phyloP scores from a whole-genome alignment of 2,888 invertebrate genomes.

The Leptopilina drosophilae region DNA sequence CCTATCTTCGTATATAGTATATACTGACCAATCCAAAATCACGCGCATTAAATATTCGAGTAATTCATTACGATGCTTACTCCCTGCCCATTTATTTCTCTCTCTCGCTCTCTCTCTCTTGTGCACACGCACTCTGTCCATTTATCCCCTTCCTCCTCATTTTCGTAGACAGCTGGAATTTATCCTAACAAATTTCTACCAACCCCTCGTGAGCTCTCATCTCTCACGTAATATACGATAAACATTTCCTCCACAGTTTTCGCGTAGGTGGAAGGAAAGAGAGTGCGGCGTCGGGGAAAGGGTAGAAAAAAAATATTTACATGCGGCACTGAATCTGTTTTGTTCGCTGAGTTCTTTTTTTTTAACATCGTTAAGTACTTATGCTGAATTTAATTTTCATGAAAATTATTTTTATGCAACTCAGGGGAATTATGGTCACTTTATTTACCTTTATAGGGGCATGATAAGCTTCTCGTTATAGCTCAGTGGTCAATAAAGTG shows the following conservation, averaged over 20 bases:
- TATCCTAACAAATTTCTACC: conserved; percentile 69
- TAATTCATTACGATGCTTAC: conserved; percentile 73
- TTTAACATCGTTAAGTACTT: conserved; percentile 11
- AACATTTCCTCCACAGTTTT: conserved; percentile 62
- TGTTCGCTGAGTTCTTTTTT: conserved; percentile 40
- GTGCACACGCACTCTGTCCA: conserved; percentile 41
- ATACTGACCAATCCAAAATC: conserved; percentile 71
- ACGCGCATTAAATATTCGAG: conserved; percentile 73
- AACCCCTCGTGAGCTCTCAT: conserved; percentile 55
- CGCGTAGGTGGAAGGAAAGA: conserved; percentile 46
- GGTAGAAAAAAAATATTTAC: conserved; percentile 60
- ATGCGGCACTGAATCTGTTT: conserved; percentile 53
- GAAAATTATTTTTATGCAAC: not conserved
- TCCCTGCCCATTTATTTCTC: conserved; percentile 50
- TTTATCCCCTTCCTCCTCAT: conserved; percentile 48
- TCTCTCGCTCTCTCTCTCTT: conserved; percentile 5
- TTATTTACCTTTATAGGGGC: no score
- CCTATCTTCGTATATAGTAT: conserved; percentile 67
- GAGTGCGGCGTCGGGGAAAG: no score
- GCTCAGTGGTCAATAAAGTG: no score
- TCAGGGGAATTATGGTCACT: no score
- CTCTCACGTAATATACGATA: conserved; percentile 66
- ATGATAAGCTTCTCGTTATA: no score
- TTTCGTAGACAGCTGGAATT: conserved; percentile 70
- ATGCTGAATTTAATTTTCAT: not conserved